Conservation (phyloP, 2,888 invertebrate species). For the Zygaena filipendulae region DNA sequence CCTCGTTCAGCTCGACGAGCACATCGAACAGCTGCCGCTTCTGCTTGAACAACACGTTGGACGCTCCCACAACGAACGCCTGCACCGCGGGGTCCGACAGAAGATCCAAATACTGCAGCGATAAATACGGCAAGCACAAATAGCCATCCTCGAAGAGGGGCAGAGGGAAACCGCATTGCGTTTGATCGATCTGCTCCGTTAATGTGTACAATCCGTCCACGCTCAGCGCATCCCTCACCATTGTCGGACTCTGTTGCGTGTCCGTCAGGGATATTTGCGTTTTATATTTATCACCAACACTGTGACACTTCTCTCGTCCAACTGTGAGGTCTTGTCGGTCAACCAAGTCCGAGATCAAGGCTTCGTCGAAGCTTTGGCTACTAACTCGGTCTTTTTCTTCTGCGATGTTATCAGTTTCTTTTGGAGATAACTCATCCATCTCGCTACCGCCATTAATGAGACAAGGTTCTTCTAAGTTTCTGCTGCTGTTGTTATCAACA, state of each 20-base stretch:
- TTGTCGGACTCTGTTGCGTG: constrained; percentile 60
- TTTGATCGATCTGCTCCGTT: constrained; percentile 73
- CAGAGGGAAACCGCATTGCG: constrained; percentile 89
- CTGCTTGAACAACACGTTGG: constrained; percentile 97
- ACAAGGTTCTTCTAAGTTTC: constrained; percentile 30
- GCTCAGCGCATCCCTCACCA: constrained; percentile 76
- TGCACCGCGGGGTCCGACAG: constrained; percentile 87
- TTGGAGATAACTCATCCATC: constrained; percentile 39
- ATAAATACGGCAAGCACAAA: constrained; percentile 94
- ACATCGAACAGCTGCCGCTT: constrained; percentile 94
- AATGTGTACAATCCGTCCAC: constrained; percentile 70
- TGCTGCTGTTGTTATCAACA: constrained; percentile 20
- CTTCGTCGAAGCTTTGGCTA: constrained; percentile 54
- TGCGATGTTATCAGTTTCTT: constrained; percentile 48
- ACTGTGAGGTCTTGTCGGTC: constrained; percentile 42
- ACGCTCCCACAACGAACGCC: constrained; percentile 94
- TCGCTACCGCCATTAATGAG: constrained; percentile 36
- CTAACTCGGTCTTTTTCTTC: constrained; percentile 57
- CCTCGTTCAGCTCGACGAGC: constrained; percentile 88
- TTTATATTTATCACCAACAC: constrained; percentile 60
- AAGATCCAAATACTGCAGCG: constrained; percentile 93
- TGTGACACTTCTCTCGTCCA: constrained; percentile 57
- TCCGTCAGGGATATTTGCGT: constrained; percentile 40
- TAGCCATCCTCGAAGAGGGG: constrained; percentile 90
- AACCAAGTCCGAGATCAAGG: constrained; percentile 37